Conservation (phyloP, 1,140 invertebrate species). For the Leptopilina boulardi region DNA sequence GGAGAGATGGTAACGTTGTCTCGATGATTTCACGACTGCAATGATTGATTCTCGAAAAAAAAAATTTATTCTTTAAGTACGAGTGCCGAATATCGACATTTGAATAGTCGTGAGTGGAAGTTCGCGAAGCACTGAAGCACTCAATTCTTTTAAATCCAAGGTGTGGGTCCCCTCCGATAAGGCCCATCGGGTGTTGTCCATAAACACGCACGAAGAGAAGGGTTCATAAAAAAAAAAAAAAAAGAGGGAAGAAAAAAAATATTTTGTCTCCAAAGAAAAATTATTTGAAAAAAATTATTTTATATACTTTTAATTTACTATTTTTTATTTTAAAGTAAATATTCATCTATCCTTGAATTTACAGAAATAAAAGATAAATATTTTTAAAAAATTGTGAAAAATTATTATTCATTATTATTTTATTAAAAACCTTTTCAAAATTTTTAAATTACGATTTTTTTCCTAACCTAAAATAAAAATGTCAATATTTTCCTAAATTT, state of each 20-base stretch:
- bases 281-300: no score
- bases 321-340: no score
- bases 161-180: constrained; percentile 51
- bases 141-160: constrained; percentile 42
- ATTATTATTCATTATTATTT: no score
- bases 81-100: constrained; percentile 39
- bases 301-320: no score
- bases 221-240: constrained; percentile 42
- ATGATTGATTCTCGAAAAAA: not conserved
- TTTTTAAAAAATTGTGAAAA: no score
- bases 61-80: not conserved
- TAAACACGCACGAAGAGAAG: constrained; percentile 46
- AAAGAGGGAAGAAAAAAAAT: not conserved
- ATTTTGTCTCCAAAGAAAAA: constrained; percentile 38
- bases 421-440: no score
- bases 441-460: no score
- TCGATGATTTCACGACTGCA: constrained; percentile 38
- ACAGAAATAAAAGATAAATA: no score
- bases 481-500: no score
- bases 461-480: no score
- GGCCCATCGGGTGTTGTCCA: constrained; percentile 43
- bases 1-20: constrained; percentile 41
- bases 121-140: constrained; percentile 48
- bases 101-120: constrained; percentile 46
- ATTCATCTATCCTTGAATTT: no score